These are phyloP conservation scores for Trissonchulus latispiculum DNA, from an alignment of 2,888 invertebrate genomes.

Conservation along the genomic window DNA sequence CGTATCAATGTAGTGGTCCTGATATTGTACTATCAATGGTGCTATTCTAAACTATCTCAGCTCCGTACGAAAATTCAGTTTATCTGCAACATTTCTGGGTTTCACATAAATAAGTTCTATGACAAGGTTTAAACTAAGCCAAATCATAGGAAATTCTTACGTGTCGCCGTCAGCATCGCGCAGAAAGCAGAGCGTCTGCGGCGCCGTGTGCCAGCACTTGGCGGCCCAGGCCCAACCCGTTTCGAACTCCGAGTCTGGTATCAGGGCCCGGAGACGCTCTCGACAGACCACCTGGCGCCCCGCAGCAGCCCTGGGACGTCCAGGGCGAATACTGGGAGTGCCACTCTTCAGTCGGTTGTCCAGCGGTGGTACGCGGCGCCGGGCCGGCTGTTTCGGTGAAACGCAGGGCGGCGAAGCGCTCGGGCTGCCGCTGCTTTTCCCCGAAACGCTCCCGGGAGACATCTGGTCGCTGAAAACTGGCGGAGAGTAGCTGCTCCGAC, in stretches of 20 bases:
- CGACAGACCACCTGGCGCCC: conserved; percentile 23
- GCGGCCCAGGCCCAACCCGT: conserved; percentile 41
- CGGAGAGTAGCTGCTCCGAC: neutral
- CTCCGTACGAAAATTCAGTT: no score
- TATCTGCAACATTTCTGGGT: neutral
- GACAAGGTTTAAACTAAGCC: neutral
- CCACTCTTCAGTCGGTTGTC: neutral
- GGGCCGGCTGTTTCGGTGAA: neutral
- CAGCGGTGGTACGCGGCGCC: neutral
- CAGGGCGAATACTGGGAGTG: neutral
- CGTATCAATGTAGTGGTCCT: no score
- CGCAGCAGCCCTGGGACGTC: neutral
- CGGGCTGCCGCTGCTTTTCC: neutral
- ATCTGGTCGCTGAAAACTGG: neutral
- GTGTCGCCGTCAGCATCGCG: conserved; percentile 40
- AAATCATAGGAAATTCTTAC: conserved; percentile 14
- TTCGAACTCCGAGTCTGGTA: conserved; percentile 35
- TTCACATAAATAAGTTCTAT: neutral
- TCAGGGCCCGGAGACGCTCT: conserved; percentile 33
- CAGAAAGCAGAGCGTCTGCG: conserved; percentile 31
- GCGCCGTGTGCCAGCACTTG: conserved; percentile 32
- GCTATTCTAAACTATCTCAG: no score
- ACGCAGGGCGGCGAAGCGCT: neutral
- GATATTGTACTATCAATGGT: no score
- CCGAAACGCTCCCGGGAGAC: neutral